Evolutionary conservation across 2,888 invertebrate genomes (phyloP).

Genomic region (Argyresthia albistria): DNA sequence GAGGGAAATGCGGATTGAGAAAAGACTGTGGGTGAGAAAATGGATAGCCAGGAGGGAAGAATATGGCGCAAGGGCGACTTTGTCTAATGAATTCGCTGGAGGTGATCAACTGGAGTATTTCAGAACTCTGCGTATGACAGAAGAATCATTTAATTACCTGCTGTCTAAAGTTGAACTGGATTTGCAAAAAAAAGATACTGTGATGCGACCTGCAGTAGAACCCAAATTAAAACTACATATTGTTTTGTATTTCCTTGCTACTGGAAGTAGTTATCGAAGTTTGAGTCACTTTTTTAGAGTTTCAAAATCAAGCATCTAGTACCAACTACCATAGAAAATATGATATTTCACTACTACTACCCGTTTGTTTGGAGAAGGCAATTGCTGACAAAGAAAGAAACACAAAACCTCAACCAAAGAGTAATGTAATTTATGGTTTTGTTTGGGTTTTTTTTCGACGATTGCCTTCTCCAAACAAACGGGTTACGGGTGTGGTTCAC

Average conservation of each 20-base stretch:
- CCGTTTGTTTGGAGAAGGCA: too few species aligned
- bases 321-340: too few species aligned
- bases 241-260: constrained; percentile 4
- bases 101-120: constrained; percentile 2
- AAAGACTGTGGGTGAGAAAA: constrained; percentile 5
- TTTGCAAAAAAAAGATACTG: constrained; percentile 3
- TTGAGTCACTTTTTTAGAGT: constrained; percentile 3
- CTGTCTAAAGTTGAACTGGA: neutral
- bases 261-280: neutral
- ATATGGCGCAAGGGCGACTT: constrained; percentile 4
- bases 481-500: too few species aligned
- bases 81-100: constrained; percentile 5
- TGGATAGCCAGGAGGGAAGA: constrained; percentile 3
- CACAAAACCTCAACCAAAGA: too few species aligned
- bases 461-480: too few species aligned
- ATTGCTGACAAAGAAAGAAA: too few species aligned
- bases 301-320: constrained; percentile 1
- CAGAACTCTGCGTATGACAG: constrained; percentile 1
- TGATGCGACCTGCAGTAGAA: constrained; percentile 2
- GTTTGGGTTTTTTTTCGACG: too few species aligned
- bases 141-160: constrained; percentile 2
- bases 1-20: neutral
- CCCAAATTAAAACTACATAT: constrained; percentile 4
- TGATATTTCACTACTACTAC: too few species aligned
- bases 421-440: too few species aligned